Conservation (phyloP, 2,888 invertebrate genomes). For the Gymnocheta viridis region DNA sequence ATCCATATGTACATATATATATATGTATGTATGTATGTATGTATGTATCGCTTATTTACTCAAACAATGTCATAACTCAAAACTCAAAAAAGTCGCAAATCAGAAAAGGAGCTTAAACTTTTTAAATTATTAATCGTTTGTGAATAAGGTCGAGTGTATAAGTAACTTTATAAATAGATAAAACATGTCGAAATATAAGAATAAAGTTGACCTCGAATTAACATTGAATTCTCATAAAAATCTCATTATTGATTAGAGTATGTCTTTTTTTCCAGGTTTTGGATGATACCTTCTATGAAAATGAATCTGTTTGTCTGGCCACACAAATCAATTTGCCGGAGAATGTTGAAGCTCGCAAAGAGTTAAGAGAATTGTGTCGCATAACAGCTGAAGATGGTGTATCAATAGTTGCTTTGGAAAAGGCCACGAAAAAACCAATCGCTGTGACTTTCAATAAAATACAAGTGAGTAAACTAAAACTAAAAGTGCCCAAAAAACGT, state of each 20-base stretch:
- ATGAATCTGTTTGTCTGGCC: slow-evolving; percentile 85
- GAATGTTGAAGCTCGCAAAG: slow-evolving; percentile 83
- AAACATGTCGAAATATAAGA: no score
- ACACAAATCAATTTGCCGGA: slow-evolving; percentile 84
- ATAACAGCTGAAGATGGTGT: slow-evolving; percentile 86
- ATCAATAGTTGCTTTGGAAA: slow-evolving; percentile 85
- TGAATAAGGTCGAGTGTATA: no score
- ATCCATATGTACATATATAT: no score
- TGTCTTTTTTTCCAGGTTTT: slow-evolving; percentile 82
- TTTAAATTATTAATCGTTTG: no score
- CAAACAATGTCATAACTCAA: no score
- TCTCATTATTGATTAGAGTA: background rate
- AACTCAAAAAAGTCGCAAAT: no score
- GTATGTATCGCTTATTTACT: no score
- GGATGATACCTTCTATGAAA: slow-evolving; percentile 83
- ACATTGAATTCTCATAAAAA: background rate
- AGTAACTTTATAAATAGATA: no score
- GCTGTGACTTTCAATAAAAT: slow-evolving; percentile 87
- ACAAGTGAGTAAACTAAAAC: slow-evolving; percentile 84
- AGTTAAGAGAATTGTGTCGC: slow-evolving; percentile 85
- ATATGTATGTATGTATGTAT: no score
- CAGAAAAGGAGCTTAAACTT: no score
- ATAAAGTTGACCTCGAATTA: no score
- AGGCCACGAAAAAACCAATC: slow-evolving; percentile 83
- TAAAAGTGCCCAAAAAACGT: no score